Percentiles rank a stretch among this genome's conserved stretches.
Evolutionary conservation across 2,888 invertebrate genomes (phyloP).

Genomic region (Ctenicera cuprea): DNA sequence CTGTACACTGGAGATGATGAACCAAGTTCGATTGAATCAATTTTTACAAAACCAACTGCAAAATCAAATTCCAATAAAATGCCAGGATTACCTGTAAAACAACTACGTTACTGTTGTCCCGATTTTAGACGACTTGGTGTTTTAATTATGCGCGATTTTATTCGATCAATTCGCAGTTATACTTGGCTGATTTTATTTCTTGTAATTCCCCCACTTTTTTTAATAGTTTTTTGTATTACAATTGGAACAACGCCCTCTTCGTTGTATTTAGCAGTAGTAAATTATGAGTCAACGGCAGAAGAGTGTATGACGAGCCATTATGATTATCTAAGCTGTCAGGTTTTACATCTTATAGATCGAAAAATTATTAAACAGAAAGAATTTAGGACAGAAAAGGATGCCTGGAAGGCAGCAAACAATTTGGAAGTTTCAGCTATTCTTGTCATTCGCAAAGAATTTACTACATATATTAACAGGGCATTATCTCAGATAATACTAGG

Average conservation of each 20-base stretch:
- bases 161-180: conserved; percentile 45
- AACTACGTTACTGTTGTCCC: too few species aligned
- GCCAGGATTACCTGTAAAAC: too few species aligned
- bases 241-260: conserved; percentile 52
- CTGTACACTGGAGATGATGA: conserved; percentile 50
- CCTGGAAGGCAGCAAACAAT: conserved; percentile 45
- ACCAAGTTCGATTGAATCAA: neutral
- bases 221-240: conserved; percentile 49
- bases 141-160: conserved; percentile 41
- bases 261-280: conserved; percentile 49
- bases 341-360: conserved; percentile 47
- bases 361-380: conserved; percentile 33
- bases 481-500: conserved; percentile 43
- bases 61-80: too few species aligned
- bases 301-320: conserved; percentile 25
- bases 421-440: conserved; percentile 51
- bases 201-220: conserved; percentile 48
- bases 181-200: conserved; percentile 41
- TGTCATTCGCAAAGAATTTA: conserved; percentile 46
- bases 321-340: conserved; percentile 51
- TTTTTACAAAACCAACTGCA: neutral
- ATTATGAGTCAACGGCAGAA: conserved; percentile 45
- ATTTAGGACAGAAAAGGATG: conserved; percentile 35
- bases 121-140: conserved; percentile 20
- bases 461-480: conserved; percentile 45